Conservation (phyloP, 2,797 vertebrate species). For the Enteromius viviparus region DNA sequence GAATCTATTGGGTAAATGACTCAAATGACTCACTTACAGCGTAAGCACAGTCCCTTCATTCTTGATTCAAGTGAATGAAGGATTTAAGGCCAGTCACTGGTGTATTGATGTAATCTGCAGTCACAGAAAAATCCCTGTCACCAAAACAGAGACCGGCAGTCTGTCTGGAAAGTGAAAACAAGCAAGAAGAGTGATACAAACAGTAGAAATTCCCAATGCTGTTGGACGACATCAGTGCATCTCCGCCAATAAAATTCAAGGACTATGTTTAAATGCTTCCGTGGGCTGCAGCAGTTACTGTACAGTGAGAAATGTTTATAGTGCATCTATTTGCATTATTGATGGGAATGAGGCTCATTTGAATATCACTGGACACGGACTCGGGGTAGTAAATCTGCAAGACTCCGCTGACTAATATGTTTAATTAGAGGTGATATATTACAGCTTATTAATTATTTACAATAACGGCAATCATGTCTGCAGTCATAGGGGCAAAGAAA, state of each 20-base stretch:
- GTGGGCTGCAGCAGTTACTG: slow-evolving; percentile 39
- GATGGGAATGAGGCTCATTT: slow-evolving; percentile 59
- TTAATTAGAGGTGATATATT: slow-evolving; percentile 67
- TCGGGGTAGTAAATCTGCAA: slow-evolving; percentile 62
- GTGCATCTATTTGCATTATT: slow-evolving; percentile 61
- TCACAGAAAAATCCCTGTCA: slow-evolving; percentile 1
- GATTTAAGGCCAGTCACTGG: slow-evolving; percentile 10
- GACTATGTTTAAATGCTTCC: slow-evolving; percentile 6
- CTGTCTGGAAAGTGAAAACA: not conserved
- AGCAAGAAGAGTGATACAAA: not conserved
- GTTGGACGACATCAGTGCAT: not conserved
- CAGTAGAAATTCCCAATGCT: not conserved
- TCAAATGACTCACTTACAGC: too few species aligned
- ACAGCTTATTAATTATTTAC: slow-evolving; percentile 65
- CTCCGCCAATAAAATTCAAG: not conserved
- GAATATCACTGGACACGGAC: slow-evolving; percentile 58
- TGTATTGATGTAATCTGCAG: not conserved
- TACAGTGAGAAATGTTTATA: slow-evolving; percentile 55
- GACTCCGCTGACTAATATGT: slow-evolving; percentile 58
- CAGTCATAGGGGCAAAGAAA: slow-evolving; percentile 57
- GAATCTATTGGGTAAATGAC: not conserved
- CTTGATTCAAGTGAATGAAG: not conserved
- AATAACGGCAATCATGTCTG: slow-evolving; percentile 57
- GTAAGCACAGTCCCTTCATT: not conserved
- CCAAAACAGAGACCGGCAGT: not conserved